Percentiles rank a stretch among this genome's conserved stretches.
Conservation (phyloP, 2,888 invertebrate species). For the Dascillus cervinus region DNA sequence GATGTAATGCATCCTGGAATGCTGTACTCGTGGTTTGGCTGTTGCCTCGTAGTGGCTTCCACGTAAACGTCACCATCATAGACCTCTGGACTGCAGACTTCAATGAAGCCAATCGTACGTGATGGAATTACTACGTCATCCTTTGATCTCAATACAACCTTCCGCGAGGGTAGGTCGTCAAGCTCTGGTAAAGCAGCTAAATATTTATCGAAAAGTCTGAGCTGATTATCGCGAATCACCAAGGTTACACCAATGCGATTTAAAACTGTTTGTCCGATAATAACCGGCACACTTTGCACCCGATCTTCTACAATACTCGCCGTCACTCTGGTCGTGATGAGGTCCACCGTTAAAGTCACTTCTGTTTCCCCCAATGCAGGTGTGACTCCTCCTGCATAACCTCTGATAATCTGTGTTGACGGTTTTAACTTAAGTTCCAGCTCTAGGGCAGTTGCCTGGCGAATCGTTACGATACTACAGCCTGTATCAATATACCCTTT, state of each 20-base stretch:
- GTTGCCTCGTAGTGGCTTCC: too few species aligned
- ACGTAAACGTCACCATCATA: too few species aligned
- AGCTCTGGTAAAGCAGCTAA: neutral
- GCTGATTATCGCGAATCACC: conserved; percentile 1
- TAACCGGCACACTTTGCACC: conserved; percentile 1
- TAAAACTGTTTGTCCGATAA: conserved; percentile 1
- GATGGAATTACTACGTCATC: too few species aligned
- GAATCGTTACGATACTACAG: neutral
- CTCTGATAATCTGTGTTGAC: conserved; percentile 1
- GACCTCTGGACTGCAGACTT: too few species aligned
- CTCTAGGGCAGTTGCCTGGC: neutral
- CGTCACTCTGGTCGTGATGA: neutral
- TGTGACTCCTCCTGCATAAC: conserved; percentile 3
- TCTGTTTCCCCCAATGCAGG: neutral
- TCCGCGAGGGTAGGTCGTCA: too few species aligned
- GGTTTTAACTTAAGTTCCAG: neutral
- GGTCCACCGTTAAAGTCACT: neutral
- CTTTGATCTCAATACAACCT: too few species aligned
- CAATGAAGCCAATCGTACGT: too few species aligned
- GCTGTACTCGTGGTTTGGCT: too few species aligned
- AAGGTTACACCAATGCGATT: conserved; percentile 1
- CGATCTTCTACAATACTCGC: neutral
- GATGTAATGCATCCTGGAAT: too few species aligned
- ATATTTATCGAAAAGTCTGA: neutral
- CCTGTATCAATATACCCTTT: neutral